Base-by-base conservation (phyloP, 2,113 vertebrate genomes). In the Trogon melanurus region DNA sequence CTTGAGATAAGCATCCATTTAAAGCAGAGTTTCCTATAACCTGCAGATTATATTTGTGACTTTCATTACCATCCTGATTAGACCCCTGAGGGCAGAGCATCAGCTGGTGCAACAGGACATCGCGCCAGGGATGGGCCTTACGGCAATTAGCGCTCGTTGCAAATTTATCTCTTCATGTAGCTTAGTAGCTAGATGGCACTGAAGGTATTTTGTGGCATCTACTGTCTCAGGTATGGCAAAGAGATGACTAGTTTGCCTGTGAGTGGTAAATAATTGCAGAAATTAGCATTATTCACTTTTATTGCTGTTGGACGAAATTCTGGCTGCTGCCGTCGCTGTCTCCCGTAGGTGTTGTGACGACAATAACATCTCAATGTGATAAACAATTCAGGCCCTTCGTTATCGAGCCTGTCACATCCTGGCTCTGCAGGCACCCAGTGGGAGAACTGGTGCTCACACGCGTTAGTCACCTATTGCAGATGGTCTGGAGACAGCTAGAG, bases 101-200 rank as follows among this genome's bases (percentile, higher is more conserved):
- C 92, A 93, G 65, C 90, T 91, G 88, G 51, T 95, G 54, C 41
- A 53, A 70, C 26, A 72, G 88, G 96, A 84, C 86, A 50, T 58
- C 3, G 2, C 2, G 26, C 41, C 65, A 29, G 61, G 88, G 74
- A 62, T 72, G 76, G 62, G 54, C 66, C 44, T 79, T 16, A 16
- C 1, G 38, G 80, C 74, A 89, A 87, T 91, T 85, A 93, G 54
- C 2, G 1, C 5, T 4, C 17, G n/a, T 26, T 85, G 81, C 73
- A 88, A 29, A 72, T 84, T 38, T 53, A 3, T 95, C 70, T 94
- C 66, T 72, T 69, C 36, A 1, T 79, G 58, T 84, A 81, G n/a
- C 86, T 91, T 92, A 93, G 91, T 96, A 96, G 95, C 96, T 97
- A 96, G 93, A 87, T 96, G 92, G 95, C 96, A 96, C 94, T 96